Base-by-base conservation (phyloP, 1,140 invertebrate species). In the Diachasmimorpha longicaudata region DNA sequence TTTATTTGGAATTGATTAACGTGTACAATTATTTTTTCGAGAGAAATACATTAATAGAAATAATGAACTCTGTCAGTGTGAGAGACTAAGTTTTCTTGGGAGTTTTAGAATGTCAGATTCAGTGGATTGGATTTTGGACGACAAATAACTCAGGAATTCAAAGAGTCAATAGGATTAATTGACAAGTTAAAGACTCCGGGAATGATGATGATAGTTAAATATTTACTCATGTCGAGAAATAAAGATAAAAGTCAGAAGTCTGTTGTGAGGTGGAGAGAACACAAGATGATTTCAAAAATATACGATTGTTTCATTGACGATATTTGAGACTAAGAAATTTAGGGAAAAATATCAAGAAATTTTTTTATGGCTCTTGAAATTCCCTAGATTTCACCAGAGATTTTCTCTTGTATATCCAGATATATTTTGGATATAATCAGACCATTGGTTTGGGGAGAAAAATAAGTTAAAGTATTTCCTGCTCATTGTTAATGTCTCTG, bases 61-160 rank as follows among this genome's bases (percentile, higher is more conserved):
- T n/a, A n/a, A n/a, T n/a, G n/a, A n/a, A n/a, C n/a, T 91, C 90
- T 91, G 89, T 88, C 79, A 84, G 84, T 5, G 6, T 31, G 16
- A 21, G 52, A 23, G n/a, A 16, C 52, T 21, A 9, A 58, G 21
- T 19, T 58, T 58, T 21, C 4, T 58, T 42, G 39, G 39, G 39
- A 42, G 13, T 42, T 42, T 31, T 31, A 31, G 31, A 31, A 31
- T 42, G 39, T 42, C 9, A 42, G 39, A 52, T 52, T 52, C n/a
- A 52, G 16, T 52, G 14, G 14, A 52, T 52, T 52, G 16, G n/a
- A 52, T 52, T 52, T 52, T 19, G 14, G 14, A 19, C 14, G 48
- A 52, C 48, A 52, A 52, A 52, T 19, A n/a, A 52, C 16, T 19
- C 48, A 52, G 48, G 48, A 52, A 52, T 52, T 52, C 48, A 13